Evolutionary conservation across 2,888 invertebrate genomes (phyloP), one percentile per base, ranked within the genome.

Genomic region (Cerceris ruficornis): DNA sequence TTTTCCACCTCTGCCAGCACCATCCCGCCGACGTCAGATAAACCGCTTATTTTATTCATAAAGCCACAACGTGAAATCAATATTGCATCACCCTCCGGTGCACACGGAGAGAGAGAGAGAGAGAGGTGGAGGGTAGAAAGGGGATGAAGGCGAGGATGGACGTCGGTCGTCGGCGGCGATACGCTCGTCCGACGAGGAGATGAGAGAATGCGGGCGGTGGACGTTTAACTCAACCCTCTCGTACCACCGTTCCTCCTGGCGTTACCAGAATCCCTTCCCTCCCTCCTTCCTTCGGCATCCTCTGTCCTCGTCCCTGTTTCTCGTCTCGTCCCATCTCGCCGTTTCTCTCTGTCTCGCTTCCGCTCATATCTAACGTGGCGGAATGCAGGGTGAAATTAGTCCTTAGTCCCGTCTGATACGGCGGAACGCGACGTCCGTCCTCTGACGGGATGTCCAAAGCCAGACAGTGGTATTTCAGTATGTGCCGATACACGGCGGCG

Each of bases 31-130:
- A 70, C 76, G 81, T 83, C 83, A 72, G 86, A 87, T 87, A 87
- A 88, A 88, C 86, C 83, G 84, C 83, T 87, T 89, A 87, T 89
- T 89, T 90, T 89, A 90, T 90, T 90, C 89, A 90, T 90, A 89
- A 88, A 84, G 84, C 87, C 86, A 80, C 81, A 75, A 81, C 75
- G 81, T 68, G 80, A 74, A 88, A 90, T 90, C 89, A 86, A 90
- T 90, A 89, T 86, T 79, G 82, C 82, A 84, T 82, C 81, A 17
- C 68, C 39, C 58, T 43, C 4, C 28, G 28, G 58, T 68, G 64
- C 75, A 68, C 69, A 61, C 57, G 64, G 50, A 54, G 55, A 41
- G 69, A 74, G 58, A 57, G 13, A 58, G 60, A 60, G 50, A 54
- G 55, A 41, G 69, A 74, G 58, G 52, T 11, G 62, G 60, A 60